phyloP scores from a whole-genome alignment of 2,888 invertebrate genomes.

The Napeogenes sylphis region DNA sequence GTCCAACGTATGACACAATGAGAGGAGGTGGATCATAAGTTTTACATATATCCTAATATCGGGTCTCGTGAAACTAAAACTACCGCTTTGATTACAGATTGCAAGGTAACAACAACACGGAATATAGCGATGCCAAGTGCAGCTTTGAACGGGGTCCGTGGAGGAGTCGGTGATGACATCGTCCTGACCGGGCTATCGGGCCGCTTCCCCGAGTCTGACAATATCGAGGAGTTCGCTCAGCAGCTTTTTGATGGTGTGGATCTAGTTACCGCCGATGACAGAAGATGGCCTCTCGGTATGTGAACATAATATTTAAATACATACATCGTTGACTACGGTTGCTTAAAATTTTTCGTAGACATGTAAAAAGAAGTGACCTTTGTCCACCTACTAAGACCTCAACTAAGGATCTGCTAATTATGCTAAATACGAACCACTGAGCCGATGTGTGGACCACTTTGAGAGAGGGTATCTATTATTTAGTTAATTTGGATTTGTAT shows the following conservation, averaged over 20 bases:
- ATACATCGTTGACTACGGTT: background rate
- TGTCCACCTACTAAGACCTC: too few species aligned
- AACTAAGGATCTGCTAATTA: background rate
- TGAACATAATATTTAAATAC: background rate
- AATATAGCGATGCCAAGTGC: conserved; percentile 56
- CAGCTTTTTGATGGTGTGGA: conserved; percentile 94
- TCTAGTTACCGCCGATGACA: conserved; percentile 93
- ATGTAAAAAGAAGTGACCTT: too few species aligned
- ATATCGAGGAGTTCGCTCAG: conserved; percentile 94
- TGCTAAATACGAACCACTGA: background rate
- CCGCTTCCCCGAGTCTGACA: conserved; percentile 93
- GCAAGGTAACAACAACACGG: conserved; percentile 10
- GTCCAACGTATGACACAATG: conserved; percentile 2
- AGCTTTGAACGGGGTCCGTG: conserved; percentile 51
- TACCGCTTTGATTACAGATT: conserved; percentile 46
- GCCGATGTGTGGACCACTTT: background rate
- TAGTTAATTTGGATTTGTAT: too few species aligned
- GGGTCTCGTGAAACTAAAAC: conserved; percentile 33
- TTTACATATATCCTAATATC: background rate
- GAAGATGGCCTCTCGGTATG: conserved; percentile 88
- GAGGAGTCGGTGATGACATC: conserved; percentile 79
- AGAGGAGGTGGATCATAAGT: conserved; percentile 1
- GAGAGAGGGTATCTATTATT: too few species aligned
- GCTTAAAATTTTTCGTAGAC: too few species aligned
- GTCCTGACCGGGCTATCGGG: conserved; percentile 91